Conservation (phyloP, 2,888 invertebrate genomes). For the Seira sanloemensis region DNA sequence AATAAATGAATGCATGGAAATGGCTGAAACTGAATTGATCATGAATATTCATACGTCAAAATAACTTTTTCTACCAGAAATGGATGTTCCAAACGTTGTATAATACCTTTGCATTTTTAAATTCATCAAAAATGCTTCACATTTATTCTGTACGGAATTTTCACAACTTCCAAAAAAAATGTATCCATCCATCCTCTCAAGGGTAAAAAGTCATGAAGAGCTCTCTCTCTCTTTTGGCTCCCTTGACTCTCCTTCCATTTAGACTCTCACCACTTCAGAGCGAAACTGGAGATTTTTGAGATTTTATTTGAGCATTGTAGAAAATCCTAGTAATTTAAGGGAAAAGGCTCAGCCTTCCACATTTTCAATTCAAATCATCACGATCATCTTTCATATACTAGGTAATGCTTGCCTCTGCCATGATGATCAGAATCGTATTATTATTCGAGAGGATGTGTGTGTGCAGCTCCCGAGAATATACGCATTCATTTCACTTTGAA, state of each 20-base stretch:
- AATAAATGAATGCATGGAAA: constrained; percentile 24
- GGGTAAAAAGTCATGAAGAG: background rate
- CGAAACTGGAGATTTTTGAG: constrained; percentile 42
- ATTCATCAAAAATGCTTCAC: constrained; percentile 22
- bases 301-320: constrained; percentile 10
- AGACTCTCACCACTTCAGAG: constrained; percentile 34
- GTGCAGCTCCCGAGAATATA: background rate
- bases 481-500: constrained; percentile 30
- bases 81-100: background rate
- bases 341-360: background rate
- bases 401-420: background rate
- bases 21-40: constrained; percentile 48
- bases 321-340: background rate
- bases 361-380: background rate
- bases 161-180: background rate
- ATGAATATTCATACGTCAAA: constrained; percentile 55
- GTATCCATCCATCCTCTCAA: background rate
- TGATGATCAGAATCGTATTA: background rate
- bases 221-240: background rate
- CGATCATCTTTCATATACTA: background rate
- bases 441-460: background rate
- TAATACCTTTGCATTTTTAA: constrained; percentile 44
- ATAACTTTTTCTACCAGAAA: background rate
- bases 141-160: background rate
- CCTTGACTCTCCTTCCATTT: background rate